Percentiles rank a stretch among this genome's conserved stretches.
These are phyloP conservation scores for Horisme vitalbata DNA, from an alignment of 2,888 invertebrate genomes.

Conservation along the genomic window DNA sequence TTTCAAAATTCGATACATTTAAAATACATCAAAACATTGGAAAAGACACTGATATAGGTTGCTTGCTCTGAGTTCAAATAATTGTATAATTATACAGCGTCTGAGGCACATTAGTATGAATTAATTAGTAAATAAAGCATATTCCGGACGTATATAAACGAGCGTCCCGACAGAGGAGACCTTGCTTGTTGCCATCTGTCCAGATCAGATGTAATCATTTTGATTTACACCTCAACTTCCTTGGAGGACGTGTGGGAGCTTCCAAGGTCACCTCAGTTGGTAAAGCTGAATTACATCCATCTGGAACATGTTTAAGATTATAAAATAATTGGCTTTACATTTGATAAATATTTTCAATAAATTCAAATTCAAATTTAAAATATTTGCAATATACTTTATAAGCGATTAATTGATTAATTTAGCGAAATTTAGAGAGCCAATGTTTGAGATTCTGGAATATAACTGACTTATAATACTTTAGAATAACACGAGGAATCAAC, in stretches of 20 bases:
- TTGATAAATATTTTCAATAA: not conserved
- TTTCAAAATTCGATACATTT: constrained; percentile 32
- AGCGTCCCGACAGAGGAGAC: too few species aligned
- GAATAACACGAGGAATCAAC: constrained; percentile 6
- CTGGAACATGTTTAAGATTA: too few species aligned
- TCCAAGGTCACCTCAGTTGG: too few species aligned
- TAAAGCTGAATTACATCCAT: too few species aligned
- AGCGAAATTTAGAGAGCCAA: constrained; percentile 22
- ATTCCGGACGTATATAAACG: too few species aligned
- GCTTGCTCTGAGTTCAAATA: constrained; percentile 35
- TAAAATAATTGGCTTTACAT: constrained; percentile 6
- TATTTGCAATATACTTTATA: not conserved
- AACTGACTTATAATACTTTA: constrained; percentile 27
- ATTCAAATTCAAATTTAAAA: not conserved
- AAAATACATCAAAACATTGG: constrained; percentile 32
- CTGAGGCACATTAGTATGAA: constrained; percentile 59
- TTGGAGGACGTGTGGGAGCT: too few species aligned
- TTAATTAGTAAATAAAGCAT: not conserved
- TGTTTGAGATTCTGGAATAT: constrained; percentile 16
- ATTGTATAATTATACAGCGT: constrained; percentile 34
- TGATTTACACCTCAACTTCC: too few species aligned
- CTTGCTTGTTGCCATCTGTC: too few species aligned
- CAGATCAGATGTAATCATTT: too few species aligned
- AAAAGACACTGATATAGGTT: constrained; percentile 35
- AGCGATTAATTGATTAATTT: constrained; percentile 14